Evolutionary conservation across 1,140 invertebrate genomes (phyloP).

Genomic region (Dendrolimus kikuchii): DNA sequence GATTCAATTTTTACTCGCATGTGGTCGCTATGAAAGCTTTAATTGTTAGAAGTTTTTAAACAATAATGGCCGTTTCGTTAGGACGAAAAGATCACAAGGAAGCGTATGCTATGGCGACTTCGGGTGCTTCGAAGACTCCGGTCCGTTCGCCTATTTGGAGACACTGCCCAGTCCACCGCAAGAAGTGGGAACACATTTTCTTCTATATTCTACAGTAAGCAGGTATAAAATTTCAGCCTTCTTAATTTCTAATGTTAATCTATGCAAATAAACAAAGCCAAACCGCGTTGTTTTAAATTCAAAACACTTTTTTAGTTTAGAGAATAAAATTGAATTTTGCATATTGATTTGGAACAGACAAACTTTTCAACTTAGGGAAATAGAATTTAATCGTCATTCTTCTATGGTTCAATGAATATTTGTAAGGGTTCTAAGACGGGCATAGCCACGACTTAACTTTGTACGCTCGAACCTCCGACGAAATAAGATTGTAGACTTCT

Average conservation of each 20-base stretch:
- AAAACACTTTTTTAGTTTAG: too few species aligned
- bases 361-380: background rate
- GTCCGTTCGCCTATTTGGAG: constrained; percentile 92
- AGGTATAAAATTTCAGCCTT: constrained; percentile 40
- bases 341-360: constrained; percentile 4
- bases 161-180: constrained; percentile 90
- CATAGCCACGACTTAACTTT: too few species aligned
- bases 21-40: background rate
- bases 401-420: background rate
- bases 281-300: too few species aligned
- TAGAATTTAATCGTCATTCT: background rate
- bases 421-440: too few species aligned
- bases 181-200: constrained; percentile 88
- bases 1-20: too few species aligned
- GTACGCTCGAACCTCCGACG: too few species aligned
- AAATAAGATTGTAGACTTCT: too few species aligned
- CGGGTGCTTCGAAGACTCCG: constrained; percentile 95
- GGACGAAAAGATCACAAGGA: constrained; percentile 77
- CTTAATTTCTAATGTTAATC: too few species aligned
- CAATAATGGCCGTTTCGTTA: constrained; percentile 12
- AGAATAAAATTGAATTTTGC: too few species aligned
- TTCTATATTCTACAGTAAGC: constrained; percentile 77
- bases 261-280: too few species aligned
- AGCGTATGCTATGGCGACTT: constrained; percentile 91
- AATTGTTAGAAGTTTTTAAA: background rate